Base-by-base conservation (phyloP, 2,797 vertebrate genomes). In the Lepus townsendii region DNA sequence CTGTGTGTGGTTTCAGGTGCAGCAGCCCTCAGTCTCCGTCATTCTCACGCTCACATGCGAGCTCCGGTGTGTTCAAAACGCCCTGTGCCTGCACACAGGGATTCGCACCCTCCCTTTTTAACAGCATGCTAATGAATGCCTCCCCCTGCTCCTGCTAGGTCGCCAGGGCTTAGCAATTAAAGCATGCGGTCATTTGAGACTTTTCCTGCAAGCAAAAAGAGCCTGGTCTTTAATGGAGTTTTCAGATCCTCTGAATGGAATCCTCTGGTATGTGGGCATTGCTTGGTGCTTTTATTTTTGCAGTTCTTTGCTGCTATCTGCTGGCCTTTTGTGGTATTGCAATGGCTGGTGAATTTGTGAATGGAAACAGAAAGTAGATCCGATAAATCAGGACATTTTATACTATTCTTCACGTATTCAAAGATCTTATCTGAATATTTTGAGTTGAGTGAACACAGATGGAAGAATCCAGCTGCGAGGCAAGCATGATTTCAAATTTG, bases 261-360 rank as follows among this genome's bases (percentile, higher is more conserved):
- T 20, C 11, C 27, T 79, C 16, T 63, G 12, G 20, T 6, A 2
- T 7, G 0, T 0, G 54, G 54, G 2, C 19, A 19, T 4, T 4
- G 19, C 27, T 1, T 1, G 7, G 3, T 0, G 0, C 10, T 7
- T 68, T 32, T 2, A 13, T 76, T 96, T 95, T 98, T 98, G 60
- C 14, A 84, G 98, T 95, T 92, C 24, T 98, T 97, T 98, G 98
- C 98, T 98, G 35, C 98, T 98, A 98, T 96, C 98, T 98, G 57
- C 97, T 97, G 98, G 86, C 38, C n/a, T 0, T 57, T 0, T 4
- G 0, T 35, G 95, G 93, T 97, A 98, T 95, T 97, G 93, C 98
- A 98, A 32, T 26, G 0, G 1, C 65, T 20, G 32, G 72, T 35
- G 47, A 30, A 52, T 52, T 30, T 10, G 76, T 93, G 94, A 93